phyloP scores from a whole-genome alignment of 37 sponge, comb jelly and placozoan species.

The Theonella swinhoei region DNA sequence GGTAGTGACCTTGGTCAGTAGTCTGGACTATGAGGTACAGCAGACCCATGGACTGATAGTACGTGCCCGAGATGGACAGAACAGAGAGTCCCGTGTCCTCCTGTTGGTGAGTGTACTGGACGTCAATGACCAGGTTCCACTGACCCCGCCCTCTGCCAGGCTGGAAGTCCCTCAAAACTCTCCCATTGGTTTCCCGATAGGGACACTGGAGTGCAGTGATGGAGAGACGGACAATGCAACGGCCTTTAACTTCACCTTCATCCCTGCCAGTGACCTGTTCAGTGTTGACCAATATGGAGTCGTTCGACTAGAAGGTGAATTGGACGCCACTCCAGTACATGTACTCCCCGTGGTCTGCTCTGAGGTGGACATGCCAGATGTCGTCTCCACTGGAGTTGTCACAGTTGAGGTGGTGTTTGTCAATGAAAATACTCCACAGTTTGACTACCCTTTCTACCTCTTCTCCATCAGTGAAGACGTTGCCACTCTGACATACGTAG shows the following conservation, averaged over 20 bases:
- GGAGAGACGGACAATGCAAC: conserved; percentile 4
- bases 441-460: conserved; percentile 39
- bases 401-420: conserved; percentile 67
- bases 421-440: conserved; percentile 63
- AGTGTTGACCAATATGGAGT: conserved; percentile 53
- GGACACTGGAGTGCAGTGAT: conserved; percentile 44
- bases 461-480: conserved; percentile 48
- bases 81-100: conserved; percentile 32
- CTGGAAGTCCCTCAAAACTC: conserved; percentile 30
- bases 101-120: conserved; percentile 59
- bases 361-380: conserved; percentile 29
- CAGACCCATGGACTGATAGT: conserved; percentile 41
- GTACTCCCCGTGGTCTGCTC: conserved; percentile 54
- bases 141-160: conserved; percentile 62
- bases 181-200: conserved; percentile 54
- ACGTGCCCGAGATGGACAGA: conserved; percentile 24
- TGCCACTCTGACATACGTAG: conserved; percentile 17
- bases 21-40: conserved; percentile 61
- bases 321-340: conserved; percentile 70
- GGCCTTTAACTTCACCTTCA: conserved; percentile 52
- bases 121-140: conserved; percentile 53
- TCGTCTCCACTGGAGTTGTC: conserved; percentile 47
- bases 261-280: conserved; percentile 36
- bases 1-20: conserved; percentile 36
- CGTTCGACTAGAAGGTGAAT: conserved; percentile 18